Base-by-base conservation (phyloP, 2,113 vertebrate species). In the Mola mola region DNA sequence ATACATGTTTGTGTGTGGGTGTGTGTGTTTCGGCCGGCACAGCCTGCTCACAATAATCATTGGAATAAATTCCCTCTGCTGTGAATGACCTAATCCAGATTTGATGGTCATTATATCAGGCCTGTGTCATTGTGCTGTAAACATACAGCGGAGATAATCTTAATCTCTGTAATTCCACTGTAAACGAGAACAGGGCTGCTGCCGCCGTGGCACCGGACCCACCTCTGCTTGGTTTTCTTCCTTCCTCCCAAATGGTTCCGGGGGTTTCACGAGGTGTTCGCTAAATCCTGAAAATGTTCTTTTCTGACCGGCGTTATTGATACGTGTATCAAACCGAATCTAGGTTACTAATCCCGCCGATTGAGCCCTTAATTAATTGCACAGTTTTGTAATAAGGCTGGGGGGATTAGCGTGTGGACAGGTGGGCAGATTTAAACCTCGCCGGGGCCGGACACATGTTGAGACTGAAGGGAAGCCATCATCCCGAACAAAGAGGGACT, bases 21-120 rank as follows among this genome's bases (percentile, higher is more conserved):
- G 21, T 51, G 33, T 28, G 48, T 55, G 1, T 9, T 62, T 43
- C 29, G 11, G 57, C 69, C 67, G 57, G 33, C 11, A 4, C 77
- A 85, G 70, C 64, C 79, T 33, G 77, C 53, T 81, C 73, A 78
- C 70, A 79, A 79, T 81, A 84, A 79, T 84, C 75, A 63, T 64
- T 4, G 57, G 64, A 63, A 77, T 72, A 79, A 63, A 81, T 56
- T 80, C 79, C 78, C 78, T 51, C 46, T 70, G 68, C 84, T 81
- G 82, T 81, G 80, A 85, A 84, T 88, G 80, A 85, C 85, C 87
- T 91, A 90, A 91, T 91, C 90, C 87, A 89, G 87, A 88, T 91
- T 89, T 88, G 82, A 85, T 85, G 72, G 87, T 88, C 85, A 87
- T 89, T 86, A 86, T 85, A 80, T 68, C 62, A 70, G 76, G 77